A percentile compares a stretch with the other conserved stretches of the same genome.
Evolutionary conservation across 2,797 vertebrate genomes (phyloP).

Genomic region (Ceyx erithaca): DNA sequence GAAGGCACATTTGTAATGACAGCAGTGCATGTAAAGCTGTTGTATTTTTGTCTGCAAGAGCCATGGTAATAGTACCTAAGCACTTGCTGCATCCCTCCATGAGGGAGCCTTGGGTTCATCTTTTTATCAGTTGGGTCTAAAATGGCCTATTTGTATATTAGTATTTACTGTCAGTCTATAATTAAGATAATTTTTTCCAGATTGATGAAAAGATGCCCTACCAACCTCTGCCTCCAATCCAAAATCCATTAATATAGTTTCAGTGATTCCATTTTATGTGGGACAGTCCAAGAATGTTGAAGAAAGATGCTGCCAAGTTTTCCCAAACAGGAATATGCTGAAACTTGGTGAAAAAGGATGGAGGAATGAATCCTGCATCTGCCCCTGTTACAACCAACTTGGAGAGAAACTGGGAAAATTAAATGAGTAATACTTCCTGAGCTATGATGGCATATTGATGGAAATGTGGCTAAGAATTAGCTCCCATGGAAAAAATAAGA

Average conservation of each 20-base stretch:
- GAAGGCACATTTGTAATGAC: not conserved
- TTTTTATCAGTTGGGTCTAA: not conserved
- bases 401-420: conserved; percentile 35
- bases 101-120: not conserved
- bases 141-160: conserved; percentile 20
- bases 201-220: conserved; percentile 67
- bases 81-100: not conserved
- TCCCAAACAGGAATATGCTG: not conserved
- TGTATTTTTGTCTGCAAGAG: not conserved
- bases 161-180: conserved; percentile 47
- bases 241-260: conserved; percentile 32
- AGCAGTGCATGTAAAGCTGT: not conserved
- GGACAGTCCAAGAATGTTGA: not conserved
- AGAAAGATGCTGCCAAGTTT: conserved; percentile 5
- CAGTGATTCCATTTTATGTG: conserved; percentile 31
- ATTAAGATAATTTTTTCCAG: conserved; percentile 61
- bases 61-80: not conserved
- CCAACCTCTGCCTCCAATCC: conserved; percentile 52
- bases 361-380: conserved; percentile 5
- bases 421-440: conserved; percentile 42
- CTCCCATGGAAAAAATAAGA: conserved; percentile 20
- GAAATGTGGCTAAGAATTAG: conserved; percentile 19
- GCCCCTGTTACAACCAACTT: not conserved
- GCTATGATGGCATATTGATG: not conserved
- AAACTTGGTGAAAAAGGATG: not conserved